Conservation (phyloP, 2,888 invertebrate species). For the Arenicola marina region DNA sequence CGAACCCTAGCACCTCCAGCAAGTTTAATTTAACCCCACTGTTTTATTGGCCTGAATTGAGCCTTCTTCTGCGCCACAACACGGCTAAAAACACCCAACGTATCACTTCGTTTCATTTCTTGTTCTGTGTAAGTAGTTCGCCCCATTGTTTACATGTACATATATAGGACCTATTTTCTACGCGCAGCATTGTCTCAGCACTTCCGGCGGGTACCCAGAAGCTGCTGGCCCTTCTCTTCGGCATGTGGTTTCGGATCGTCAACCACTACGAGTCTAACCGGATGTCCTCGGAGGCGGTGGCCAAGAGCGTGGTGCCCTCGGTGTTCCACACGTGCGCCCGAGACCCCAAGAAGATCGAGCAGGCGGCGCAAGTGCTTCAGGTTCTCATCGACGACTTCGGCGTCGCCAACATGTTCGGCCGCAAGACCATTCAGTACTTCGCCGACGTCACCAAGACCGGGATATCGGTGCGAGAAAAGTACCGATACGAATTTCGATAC, state of each 20-base stretch:
- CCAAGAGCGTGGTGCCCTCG: slow-evolving; percentile 59
- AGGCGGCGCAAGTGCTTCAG: slow-evolving; percentile 75
- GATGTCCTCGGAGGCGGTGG: slow-evolving; percentile 60
- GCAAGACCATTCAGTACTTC: slow-evolving; percentile 58
- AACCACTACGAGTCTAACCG: slow-evolving; percentile 57
- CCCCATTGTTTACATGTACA: too few species aligned
- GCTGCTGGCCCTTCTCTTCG: slow-evolving; percentile 90
- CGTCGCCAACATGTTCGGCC: slow-evolving; percentile 89
- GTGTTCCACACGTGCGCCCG: slow-evolving; percentile 60
- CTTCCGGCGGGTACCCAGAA: slow-evolving; percentile 68
- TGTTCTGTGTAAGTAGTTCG: too few species aligned
- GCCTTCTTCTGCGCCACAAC: too few species aligned
- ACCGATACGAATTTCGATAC: slow-evolving; percentile 45
- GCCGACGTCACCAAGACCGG: slow-evolving; percentile 55
- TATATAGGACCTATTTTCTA: too few species aligned
- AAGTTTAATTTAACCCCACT: too few species aligned
- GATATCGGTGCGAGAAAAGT: slow-evolving; percentile 55
- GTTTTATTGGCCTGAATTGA: too few species aligned
- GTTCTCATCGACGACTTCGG: slow-evolving; percentile 97
- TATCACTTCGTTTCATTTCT: too few species aligned
- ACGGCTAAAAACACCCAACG: too few species aligned
- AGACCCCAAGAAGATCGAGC: slow-evolving; percentile 42
- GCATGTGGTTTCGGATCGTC: slow-evolving; percentile 72
- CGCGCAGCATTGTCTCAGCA: slow-evolving; percentile 22
- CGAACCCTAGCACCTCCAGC: too few species aligned